Conservation (phyloP, 1,140 invertebrate species). For the Solenopsis fugax region DNA sequence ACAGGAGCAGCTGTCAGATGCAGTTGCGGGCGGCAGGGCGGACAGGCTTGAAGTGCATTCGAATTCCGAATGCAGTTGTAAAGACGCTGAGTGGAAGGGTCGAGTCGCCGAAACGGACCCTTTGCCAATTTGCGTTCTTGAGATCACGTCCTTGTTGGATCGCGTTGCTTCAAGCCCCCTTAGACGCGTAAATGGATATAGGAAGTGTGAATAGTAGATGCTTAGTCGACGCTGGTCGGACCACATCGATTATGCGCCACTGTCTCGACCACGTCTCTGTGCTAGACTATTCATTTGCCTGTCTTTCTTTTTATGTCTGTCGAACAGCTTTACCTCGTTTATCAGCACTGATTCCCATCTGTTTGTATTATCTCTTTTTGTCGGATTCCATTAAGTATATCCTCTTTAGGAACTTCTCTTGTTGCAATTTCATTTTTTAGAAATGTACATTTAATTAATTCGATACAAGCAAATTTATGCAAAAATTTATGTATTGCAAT, state of each 20-base stretch:
- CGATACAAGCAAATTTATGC: background rate
- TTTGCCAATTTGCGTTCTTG: constrained; percentile 63
- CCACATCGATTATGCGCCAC: constrained; percentile 45
- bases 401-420: background rate
- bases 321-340: background rate
- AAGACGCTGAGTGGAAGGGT: background rate
- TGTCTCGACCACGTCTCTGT: constrained; percentile 13
- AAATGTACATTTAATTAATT: background rate
- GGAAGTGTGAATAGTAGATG: constrained; percentile 14
- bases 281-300: background rate
- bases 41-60: constrained; percentile 37
- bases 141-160: constrained; percentile 16
- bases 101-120: background rate
- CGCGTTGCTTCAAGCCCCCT: constrained; percentile 19
- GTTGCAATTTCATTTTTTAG: background rate
- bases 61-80: constrained; percentile 19
- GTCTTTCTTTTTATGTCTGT: background rate
- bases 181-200: constrained; percentile 1
- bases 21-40: background rate
- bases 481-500: background rate
- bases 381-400: constrained; percentile 9
- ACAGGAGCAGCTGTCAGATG: constrained; percentile 57
- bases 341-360: background rate
- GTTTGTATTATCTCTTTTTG: background rate
- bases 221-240: background rate